Base-by-base conservation (phyloP, 2,797 vertebrate genomes). In the Eidolon dupreanum region DNA sequence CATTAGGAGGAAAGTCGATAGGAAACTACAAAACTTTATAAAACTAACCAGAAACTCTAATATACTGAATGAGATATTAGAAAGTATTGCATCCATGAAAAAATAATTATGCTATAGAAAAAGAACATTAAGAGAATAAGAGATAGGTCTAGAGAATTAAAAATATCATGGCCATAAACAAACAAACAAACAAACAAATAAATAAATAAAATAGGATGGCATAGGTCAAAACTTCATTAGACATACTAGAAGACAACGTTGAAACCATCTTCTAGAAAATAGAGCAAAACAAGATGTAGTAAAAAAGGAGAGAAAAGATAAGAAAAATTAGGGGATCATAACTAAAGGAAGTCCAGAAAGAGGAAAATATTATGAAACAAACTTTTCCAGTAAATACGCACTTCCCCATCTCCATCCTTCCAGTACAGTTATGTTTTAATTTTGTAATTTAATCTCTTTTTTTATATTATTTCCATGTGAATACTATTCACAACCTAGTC, bases 401-500 rank as follows among this genome's bases (percentile, higher is more conserved):
- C 5, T n/a, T 66, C 59, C 28, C 36, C 11, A 53, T 66, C 61
- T 43, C 38, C 49, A 38, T 82, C 55, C 38, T 78, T 20, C 68
- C 3, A 5, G 55, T 53, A 46, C 24, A 84, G 41, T 61, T 78
- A 31, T 81, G n/a, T 63, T 78, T 85, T 49, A 77, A 59, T 70
- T 77, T 78, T 75, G 20, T 61, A 49, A 49, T 16, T 49, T 83
- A 84, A 94, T 66, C 49, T 77, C 24, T 59, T 49, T 84, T 84
- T 89, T 66, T 77, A 53, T 46, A 65, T 85, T 85, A 90, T 71
- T 90, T 71, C 33, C 61, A 77, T 77, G 71, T 85, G 71, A 90
- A 13, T 78, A 73, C 63, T 93, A 81, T 88, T 73, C 57, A 88
- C 66, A 88, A 81, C 46, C 13, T 36, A 73, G 55, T 51, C 36